Evolutionary conservation across 2,888 invertebrate species (phyloP).

Genomic region (Andricus quercusramuli): DNA sequence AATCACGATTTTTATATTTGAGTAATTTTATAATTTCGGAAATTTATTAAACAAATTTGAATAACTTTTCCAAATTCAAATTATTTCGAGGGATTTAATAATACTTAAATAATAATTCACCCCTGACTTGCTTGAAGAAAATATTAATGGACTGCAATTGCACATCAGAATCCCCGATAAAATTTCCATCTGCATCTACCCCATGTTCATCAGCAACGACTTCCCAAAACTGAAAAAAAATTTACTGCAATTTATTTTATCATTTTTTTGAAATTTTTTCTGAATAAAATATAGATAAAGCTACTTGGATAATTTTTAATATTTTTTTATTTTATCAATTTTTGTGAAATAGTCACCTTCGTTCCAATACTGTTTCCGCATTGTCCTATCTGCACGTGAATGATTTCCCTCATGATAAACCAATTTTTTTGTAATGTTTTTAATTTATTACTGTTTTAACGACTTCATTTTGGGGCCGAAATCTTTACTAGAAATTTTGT

Average conservation of each 20-base stretch:
- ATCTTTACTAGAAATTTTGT: background rate
- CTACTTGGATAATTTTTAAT: no score
- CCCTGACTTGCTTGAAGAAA: background rate
- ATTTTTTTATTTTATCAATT: background rate
- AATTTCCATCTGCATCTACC: slow-evolving; percentile 81
- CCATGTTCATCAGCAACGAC: slow-evolving; percentile 81
- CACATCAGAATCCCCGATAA: slow-evolving; percentile 75
- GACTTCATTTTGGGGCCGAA: slow-evolving; percentile 10
- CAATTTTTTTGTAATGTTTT: background rate
- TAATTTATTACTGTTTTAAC: background rate
- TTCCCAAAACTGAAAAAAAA: slow-evolving; percentile 24
- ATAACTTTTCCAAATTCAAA: no score
- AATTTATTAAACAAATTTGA: no score
- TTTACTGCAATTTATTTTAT: no score
- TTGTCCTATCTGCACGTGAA: slow-evolving; percentile 47
- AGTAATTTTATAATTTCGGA: no score
- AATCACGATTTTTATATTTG: no score
- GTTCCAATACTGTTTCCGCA: slow-evolving; percentile 48
- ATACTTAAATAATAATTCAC: background rate
- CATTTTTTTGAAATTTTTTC: no score
- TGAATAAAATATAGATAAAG: no score
- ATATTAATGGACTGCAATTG: slow-evolving; percentile 18
- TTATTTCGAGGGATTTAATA: background rate
- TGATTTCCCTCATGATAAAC: slow-evolving; percentile 47
- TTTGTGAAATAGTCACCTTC: slow-evolving; percentile 31